phyloP scores from a whole-genome alignment of 2,113 vertebrate genomes.

The Climacteris rufus region DNA sequence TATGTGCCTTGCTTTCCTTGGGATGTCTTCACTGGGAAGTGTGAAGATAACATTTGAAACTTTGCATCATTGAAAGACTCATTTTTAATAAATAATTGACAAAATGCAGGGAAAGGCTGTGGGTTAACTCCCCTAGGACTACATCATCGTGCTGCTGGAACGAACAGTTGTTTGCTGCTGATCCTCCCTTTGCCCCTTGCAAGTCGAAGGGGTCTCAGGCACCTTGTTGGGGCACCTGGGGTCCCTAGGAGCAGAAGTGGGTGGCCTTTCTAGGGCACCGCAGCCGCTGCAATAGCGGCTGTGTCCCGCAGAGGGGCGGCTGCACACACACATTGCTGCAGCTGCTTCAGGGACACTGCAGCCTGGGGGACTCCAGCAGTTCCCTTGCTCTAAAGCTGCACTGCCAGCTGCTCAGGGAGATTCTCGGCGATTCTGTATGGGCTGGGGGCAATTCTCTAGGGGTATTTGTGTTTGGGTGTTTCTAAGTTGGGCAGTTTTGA shows the following conservation, averaged over 20 bases:
- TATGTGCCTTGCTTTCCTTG: not conserved
- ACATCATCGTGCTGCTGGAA: not conserved
- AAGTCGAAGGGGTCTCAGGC: not conserved
- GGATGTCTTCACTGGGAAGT: not conserved
- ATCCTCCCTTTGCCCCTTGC: not conserved
- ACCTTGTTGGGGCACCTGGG: no score
- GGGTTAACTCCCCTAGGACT: not conserved
- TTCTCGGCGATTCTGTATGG: not conserved
- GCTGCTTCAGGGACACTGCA: not conserved
- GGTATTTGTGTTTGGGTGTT: not conserved
- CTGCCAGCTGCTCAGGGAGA: not conserved
- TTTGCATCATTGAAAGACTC: not conserved
- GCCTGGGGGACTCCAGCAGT: not conserved
- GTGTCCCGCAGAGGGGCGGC: not conserved
- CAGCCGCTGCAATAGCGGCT: not conserved
- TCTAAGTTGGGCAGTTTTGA: not conserved
- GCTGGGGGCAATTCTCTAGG: not conserved
- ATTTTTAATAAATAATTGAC: not conserved
- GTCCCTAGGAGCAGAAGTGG: not conserved
- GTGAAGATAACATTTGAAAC: not conserved
- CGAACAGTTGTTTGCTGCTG: not conserved
- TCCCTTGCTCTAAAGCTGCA: not conserved
- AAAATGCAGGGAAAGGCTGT: not conserved
- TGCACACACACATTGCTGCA: not conserved
- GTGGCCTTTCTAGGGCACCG: not conserved